These are phyloP conservation scores for Sitodiplosis mosellana DNA, from an alignment of 1,140 invertebrate species.

Conservation along the genomic window DNA sequence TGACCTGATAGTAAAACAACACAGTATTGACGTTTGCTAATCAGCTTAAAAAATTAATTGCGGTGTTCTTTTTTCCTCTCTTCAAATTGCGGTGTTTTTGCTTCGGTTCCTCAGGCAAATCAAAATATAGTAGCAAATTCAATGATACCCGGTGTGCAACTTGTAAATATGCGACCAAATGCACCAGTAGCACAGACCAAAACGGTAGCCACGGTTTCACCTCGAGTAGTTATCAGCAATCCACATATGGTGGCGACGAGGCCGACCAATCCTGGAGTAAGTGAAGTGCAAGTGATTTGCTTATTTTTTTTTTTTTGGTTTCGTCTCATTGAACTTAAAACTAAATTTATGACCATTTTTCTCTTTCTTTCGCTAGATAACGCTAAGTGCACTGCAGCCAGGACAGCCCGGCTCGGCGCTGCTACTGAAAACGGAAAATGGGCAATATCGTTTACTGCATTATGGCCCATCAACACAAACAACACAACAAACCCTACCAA, in stretches of 20 bases:
- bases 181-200: conserved; percentile 46
- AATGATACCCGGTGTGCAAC: conserved; percentile 60
- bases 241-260: conserved; percentile 62
- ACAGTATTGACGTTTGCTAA: no score
- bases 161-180: conserved; percentile 62
- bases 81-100: no score
- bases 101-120: conserved; percentile 12
- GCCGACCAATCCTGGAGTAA: conserved; percentile 60
- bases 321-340: not conserved
- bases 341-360: not conserved
- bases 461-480: conserved; percentile 52
- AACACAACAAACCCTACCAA: conserved; percentile 23
- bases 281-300: conserved; percentile 14
- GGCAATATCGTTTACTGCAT: conserved; percentile 77
- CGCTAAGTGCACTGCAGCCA: conserved; percentile 64
- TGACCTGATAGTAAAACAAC: no score
- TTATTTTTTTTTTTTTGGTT: not conserved
- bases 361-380: conserved; percentile 36
- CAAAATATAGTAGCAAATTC: conserved; percentile 23
- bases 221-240: conserved; percentile 59
- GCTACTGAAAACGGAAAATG: conserved; percentile 86
- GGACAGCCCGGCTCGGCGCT: conserved; percentile 64
- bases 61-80: no score
- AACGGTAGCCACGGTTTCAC: conserved; percentile 44
- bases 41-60: no score